Evolutionary conservation across 2,113 vertebrate genomes (phyloP).

Genomic region (Trogon melanurus): DNA sequence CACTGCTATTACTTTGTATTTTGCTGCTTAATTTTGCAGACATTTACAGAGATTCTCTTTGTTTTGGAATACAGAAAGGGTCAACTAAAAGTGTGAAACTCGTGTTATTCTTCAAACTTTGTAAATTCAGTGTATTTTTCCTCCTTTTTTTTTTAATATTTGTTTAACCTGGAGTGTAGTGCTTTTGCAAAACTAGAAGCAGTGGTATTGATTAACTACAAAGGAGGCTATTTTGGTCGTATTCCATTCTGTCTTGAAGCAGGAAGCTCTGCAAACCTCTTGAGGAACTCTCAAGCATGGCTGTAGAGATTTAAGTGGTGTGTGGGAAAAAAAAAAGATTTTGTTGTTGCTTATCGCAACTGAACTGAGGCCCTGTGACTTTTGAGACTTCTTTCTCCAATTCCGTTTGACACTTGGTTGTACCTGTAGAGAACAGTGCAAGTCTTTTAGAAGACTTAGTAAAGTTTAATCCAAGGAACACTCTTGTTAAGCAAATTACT

Average conservation of each 20-base stretch:
- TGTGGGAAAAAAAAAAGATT: neutral
- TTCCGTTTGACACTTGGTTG: neutral
- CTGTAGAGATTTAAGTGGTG: neutral
- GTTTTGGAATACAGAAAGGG: neutral
- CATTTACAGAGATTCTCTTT: neutral
- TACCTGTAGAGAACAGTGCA: neutral
- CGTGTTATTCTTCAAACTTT: neutral
- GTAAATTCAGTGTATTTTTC: neutral
- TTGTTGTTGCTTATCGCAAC: neutral
- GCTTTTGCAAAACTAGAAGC: neutral
- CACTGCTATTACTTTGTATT: neutral
- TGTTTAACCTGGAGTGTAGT: neutral
- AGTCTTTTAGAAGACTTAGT: neutral
- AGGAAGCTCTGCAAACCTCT: neutral
- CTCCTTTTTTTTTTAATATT: neutral
- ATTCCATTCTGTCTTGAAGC: neutral
- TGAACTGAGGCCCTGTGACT: neutral
- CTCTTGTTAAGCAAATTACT: neutral
- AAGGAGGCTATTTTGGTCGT: neutral
- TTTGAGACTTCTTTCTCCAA: neutral
- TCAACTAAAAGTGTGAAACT: neutral
- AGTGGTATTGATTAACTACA: neutral
- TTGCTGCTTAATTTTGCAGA: neutral
- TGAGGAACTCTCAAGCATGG: neutral
- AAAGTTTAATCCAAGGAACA: neutral